Evolutionary conservation across 2,113 vertebrate genomes (phyloP), one percentile per base, ranked within the genome.

Genomic region (Rhinopomastus cyanomelas): DNA sequence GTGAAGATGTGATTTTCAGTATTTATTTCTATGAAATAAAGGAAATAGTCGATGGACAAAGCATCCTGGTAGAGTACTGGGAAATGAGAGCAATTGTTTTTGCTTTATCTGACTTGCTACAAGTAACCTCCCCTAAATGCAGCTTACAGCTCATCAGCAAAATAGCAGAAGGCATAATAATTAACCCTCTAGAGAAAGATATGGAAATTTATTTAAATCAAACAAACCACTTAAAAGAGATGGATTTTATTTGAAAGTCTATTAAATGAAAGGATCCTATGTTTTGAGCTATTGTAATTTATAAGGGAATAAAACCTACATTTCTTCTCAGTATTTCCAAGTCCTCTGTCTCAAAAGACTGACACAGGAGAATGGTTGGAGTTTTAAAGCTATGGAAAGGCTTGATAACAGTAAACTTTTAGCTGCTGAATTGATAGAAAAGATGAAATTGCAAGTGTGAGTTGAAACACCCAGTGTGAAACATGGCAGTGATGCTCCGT

Each of bases 151-250:
- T 72, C 76, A 75, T 64, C 37, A 37, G 53, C 55, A 79, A 62
- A 93, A 76, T 68, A 88, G 36, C 66, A 92, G 66, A 72, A 93
- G 18, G n/a, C 66, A 56, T 68, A 37, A 78, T 86, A 88, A 88
- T 89, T 86, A 77, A 86, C 66, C 36, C 44, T 56, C 39, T 26
- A 55, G 77, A 46, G 53, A 18, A 44, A 66, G 73, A 18, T 1
- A 80, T 64, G 53, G 25, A 78, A 32, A 86, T 88, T 52, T 89
- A 73, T 92, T 89, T 82, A 91, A 92, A 80, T 69, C 62, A 75
- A 72, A 62, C 32, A 86, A 88, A 69, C 32, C 25, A 56, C 26
- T 62, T 74, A 76, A 82, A 69, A 66, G 36, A 80, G 53, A 36
- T 81, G 23, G 32, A 62, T 81, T 91, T 67, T 59, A 27, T 82